phyloP scores from a whole-genome alignment of 2,888 invertebrate species.

The Aphidius colemani region DNA sequence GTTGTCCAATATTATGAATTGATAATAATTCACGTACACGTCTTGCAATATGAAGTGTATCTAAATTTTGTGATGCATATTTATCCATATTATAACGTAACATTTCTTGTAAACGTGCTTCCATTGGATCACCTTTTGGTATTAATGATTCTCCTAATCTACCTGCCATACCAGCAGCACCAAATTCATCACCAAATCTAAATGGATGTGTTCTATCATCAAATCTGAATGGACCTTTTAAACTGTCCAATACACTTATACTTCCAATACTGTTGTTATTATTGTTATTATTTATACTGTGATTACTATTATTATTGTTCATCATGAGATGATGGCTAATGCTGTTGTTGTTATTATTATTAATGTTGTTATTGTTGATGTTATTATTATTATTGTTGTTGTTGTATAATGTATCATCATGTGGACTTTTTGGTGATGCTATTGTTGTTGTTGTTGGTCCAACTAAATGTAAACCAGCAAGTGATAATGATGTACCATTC shows the following conservation, averaged over 20 bases:
- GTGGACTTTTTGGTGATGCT: slow-evolving; percentile 63
- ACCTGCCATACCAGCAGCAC: slow-evolving; percentile 82
- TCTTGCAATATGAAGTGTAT: slow-evolving; percentile 93
- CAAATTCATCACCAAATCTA: slow-evolving; percentile 83
- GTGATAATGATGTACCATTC: slow-evolving; percentile 22
- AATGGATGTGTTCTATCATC: slow-evolving; percentile 81
- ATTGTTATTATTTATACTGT: slow-evolving; percentile 59
- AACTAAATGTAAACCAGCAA: slow-evolving; percentile 14
- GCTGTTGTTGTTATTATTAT: slow-evolving; percentile 59
- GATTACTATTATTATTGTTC: slow-evolving; percentile 62
- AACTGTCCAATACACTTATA: slow-evolving; percentile 62
- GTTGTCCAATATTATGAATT: slow-evolving; percentile 97
- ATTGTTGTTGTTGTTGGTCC: slow-evolving; percentile 34
- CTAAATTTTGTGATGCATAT: slow-evolving; percentile 89
- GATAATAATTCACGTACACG: slow-evolving; percentile 91
- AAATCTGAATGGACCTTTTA: slow-evolving; percentile 76
- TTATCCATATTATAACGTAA: slow-evolving; percentile 94
- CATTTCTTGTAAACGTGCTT: slow-evolving; percentile 91
- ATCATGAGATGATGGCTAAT: slow-evolving; percentile 42
- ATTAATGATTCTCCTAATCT: slow-evolving; percentile 87
- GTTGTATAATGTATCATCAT: slow-evolving; percentile 59
- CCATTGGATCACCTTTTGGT: slow-evolving; percentile 92
- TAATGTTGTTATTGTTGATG: slow-evolving; percentile 53
- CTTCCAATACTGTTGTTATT: slow-evolving; percentile 56
- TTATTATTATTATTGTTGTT: slow-evolving; percentile 61